Conservation (phyloP, 2,797 vertebrate species). For the Erithacus rubecula region DNA sequence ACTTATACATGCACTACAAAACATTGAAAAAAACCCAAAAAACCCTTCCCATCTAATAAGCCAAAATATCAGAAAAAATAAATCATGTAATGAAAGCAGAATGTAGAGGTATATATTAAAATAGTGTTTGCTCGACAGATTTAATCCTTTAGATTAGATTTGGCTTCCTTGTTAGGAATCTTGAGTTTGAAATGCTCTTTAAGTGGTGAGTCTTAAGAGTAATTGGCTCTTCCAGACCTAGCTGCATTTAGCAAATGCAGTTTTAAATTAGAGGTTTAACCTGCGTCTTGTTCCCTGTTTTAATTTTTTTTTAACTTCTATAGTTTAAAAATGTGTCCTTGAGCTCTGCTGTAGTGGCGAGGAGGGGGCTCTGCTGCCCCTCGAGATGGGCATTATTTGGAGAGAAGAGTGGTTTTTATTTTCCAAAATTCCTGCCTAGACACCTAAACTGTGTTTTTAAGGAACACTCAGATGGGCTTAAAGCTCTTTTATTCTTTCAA, state of each 20-base stretch:
- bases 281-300: neutral
- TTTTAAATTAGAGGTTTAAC: neutral
- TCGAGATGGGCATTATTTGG: neutral
- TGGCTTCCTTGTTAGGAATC: neutral
- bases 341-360: neutral
- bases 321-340: neutral
- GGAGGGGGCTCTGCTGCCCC: neutral
- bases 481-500: neutral
- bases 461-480: neutral
- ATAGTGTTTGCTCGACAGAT: neutral
- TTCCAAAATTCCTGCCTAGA: neutral
- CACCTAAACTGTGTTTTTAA: neutral
- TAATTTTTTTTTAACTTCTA: neutral
- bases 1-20: neutral
- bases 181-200: neutral
- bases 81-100: neutral
- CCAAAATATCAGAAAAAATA: neutral
- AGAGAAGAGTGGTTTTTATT: neutral
- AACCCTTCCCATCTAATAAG: neutral
- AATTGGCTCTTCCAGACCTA: rapidly evolving
- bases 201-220: rapidly evolving
- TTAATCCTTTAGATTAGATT: neutral
- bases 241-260: neutral
- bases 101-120: neutral
- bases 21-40: too few relatives aligned